Percentiles rank a stretch among this genome's conserved stretches.
Evolutionary conservation across 1,140 invertebrate genomes (phyloP).

Genomic region (Bradynema listronoti): DNA sequence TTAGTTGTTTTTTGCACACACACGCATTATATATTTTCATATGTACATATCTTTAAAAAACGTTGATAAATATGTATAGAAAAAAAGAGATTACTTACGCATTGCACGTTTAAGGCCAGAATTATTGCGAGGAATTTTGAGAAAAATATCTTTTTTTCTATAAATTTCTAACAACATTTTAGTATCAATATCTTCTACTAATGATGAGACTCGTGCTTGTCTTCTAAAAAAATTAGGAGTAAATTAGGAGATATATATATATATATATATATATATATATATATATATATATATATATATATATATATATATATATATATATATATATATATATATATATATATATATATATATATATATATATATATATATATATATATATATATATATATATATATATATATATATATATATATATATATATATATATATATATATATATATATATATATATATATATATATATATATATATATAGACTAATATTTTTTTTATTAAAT

Average conservation of each 20-base stretch:
- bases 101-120: slow-evolving; percentile 75
- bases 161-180: slow-evolving; percentile 74
- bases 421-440: too few species aligned
- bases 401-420: too few species aligned
- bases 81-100: slow-evolving; percentile 83
- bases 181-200: slow-evolving; percentile 83
- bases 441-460: too few species aligned
- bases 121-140: slow-evolving; percentile 72
- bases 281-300: too few species aligned
- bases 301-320: too few species aligned
- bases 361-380: too few species aligned
- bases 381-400: too few species aligned
- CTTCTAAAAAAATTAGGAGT: slow-evolving; percentile 61
- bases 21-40: background rate
- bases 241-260: background rate
- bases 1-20: slow-evolving; percentile 43
- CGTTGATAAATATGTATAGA: background rate
- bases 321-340: too few species aligned
- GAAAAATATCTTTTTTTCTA: slow-evolving; percentile 73
- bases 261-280: too few species aligned
- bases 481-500: too few species aligned
- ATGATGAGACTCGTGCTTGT: slow-evolving; percentile 72
- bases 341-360: too few species aligned
- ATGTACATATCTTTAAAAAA: background rate
- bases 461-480: too few species aligned